Base-by-base conservation (phyloP, 2,797 vertebrate genomes). In the Loriculus beryllinus region DNA sequence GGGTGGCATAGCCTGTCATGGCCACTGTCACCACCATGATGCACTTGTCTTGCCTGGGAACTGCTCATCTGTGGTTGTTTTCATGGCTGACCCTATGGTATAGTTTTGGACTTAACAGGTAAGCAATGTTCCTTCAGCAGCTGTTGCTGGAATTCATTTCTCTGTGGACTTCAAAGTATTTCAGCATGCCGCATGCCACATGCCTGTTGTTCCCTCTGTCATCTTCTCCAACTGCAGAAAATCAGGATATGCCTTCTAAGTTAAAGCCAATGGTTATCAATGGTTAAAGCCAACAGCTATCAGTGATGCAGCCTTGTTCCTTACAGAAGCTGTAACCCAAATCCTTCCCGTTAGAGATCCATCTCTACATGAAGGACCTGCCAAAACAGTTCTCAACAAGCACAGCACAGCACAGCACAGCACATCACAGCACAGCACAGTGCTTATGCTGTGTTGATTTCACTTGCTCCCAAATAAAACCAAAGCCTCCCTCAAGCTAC, bases 131-230 rank as follows among this genome's bases (percentile, higher is more conserved):
- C 31, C 37, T 59, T 12, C n/a, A 42, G 67, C 40, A 79, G 57
- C 4, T 91, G 62, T 22, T 42, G 10, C 49, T 86, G 54, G 20
- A 69, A 63, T 76, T 77, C 16, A 9, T 26, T 62, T 84, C 56
- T 67, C 35, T 1, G 2, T 3, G 6, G 51, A 47, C 39, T 62
- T 31, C 16, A 12, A 35, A 52, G 21, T 10, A n/a, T 70, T 54
- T 54, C 29, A 49, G 68, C 12, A 0, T 12, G 13, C 35, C 20
- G 68, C 12, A 0, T 12, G 13, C 35, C 20, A 14, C 0, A 3
- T 59, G 33, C 18, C 65, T 75, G 70, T 49, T 4, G 2, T 17
- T 62, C 64, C 37, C 25, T 25, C 1, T 3, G 1, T 29, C 64
- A 54, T 12, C 59, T 62, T 76, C 37, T 64, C 71, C 54, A 45